Evolutionary conservation across 2,888 invertebrate genomes (phyloP).

Genomic region (Latrodectus hesperus): DNA sequence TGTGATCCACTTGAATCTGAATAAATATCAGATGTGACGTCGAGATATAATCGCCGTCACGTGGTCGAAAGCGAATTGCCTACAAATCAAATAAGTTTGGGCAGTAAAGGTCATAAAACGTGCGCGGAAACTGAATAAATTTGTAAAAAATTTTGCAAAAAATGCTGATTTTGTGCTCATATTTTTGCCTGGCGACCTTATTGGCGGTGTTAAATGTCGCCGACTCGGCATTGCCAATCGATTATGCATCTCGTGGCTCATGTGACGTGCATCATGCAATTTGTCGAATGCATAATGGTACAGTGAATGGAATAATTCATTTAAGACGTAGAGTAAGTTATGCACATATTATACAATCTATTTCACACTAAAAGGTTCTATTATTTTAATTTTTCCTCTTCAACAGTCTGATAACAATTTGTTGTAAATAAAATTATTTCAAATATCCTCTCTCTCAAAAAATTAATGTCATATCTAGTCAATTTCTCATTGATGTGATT

Average conservation of each 20-base stretch:
- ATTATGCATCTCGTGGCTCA: background rate
- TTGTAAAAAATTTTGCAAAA: background rate
- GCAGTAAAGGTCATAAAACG: background rate
- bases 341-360: background rate
- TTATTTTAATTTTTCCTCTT: no score
- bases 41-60: background rate
- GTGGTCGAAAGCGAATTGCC: background rate
- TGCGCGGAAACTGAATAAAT: background rate
- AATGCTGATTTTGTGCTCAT: background rate
- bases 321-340: background rate
- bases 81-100: background rate
- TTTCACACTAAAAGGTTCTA: no score
- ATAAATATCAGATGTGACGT: conserved; percentile 3
- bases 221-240: background rate
- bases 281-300: conserved; percentile 43
- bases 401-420: no score
- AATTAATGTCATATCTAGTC: no score
- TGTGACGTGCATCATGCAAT: conserved; percentile 16
- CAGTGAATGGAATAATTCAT: conserved; percentile 20
- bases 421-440: no score
- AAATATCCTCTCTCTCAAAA: no score
- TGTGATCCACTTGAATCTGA: background rate
- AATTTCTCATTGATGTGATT: no score
- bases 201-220: background rate
- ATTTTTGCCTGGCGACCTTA: background rate